phyloP scores from a whole-genome alignment of 1,140 invertebrate species.

The Ostrea denselamellosa region DNA sequence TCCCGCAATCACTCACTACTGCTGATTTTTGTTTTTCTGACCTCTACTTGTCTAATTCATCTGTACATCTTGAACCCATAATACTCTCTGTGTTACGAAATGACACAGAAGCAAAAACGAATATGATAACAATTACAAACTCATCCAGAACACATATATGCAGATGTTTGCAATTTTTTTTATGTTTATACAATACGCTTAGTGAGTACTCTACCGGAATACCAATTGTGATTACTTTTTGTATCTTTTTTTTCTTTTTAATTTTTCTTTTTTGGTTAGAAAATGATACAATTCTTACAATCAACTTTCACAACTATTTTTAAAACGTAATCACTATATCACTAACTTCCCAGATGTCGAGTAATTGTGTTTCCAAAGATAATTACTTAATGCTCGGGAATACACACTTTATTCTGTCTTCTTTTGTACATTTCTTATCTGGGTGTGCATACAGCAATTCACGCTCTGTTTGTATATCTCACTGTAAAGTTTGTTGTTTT shows the following conservation, averaged over 20 bases:
- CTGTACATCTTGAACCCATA: constrained; percentile 11
- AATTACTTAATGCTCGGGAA: constrained; percentile 24
- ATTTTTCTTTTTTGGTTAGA: background rate
- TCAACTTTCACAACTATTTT: background rate
- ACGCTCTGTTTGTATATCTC: constrained; percentile 22
- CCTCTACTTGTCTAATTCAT: background rate
- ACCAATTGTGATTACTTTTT: background rate
- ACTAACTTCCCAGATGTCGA: background rate
- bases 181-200: background rate
- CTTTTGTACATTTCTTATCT: background rate
- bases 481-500: background rate
- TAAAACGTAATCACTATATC: background rate
- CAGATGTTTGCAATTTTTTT: background rate
- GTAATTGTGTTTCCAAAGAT: background rate
- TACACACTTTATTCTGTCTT: background rate
- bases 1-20: background rate
- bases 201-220: background rate
- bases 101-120: background rate
- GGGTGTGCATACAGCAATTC: background rate
- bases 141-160: background rate
- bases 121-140: background rate
- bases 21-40: background rate
- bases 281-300: background rate
- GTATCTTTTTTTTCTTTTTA: background rate
- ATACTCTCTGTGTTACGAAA: background rate